These are phyloP conservation scores for Acyrthosiphon pisum DNA, from an alignment of 1,140 invertebrate species.

Conservation along the genomic window DNA sequence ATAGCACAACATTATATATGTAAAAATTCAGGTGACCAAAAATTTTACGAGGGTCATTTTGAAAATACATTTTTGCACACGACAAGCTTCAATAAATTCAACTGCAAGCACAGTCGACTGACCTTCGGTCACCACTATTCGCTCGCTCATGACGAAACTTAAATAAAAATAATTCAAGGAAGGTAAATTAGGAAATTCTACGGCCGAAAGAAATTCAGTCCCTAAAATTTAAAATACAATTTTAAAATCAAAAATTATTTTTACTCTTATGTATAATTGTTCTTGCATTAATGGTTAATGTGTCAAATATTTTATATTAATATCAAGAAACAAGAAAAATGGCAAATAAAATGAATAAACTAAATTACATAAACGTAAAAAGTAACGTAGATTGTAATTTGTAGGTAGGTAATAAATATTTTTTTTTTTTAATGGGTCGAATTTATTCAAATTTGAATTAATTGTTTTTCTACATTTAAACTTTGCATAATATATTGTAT, in stretches of 20 bases:
- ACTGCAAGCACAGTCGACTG: background rate
- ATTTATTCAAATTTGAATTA: background rate
- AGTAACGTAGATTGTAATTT: too few species aligned
- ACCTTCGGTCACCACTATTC: background rate
- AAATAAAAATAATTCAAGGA: background rate
- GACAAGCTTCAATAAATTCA: background rate
- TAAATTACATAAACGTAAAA: background rate
- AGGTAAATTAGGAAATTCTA: background rate
- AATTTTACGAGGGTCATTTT: background rate
- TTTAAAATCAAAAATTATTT: background rate
- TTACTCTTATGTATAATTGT: background rate
- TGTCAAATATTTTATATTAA: background rate
- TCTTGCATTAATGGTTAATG: background rate
- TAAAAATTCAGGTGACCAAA: too few species aligned
- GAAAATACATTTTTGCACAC: background rate
- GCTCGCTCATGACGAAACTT: background rate
- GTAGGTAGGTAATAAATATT: background rate
- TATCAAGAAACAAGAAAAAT: background rate
- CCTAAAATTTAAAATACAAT: background rate
- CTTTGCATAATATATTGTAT: background rate
- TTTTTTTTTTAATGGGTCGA: background rate
- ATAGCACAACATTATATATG: background rate
- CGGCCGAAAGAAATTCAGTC: too few species aligned
- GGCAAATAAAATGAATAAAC: background rate
- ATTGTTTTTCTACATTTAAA: too few species aligned